Percentiles rank a stretch among this genome's conserved stretches.
Evolutionary conservation across 2,888 invertebrate genomes (phyloP).

Genomic region (Cacoxenus indagator): DNA sequence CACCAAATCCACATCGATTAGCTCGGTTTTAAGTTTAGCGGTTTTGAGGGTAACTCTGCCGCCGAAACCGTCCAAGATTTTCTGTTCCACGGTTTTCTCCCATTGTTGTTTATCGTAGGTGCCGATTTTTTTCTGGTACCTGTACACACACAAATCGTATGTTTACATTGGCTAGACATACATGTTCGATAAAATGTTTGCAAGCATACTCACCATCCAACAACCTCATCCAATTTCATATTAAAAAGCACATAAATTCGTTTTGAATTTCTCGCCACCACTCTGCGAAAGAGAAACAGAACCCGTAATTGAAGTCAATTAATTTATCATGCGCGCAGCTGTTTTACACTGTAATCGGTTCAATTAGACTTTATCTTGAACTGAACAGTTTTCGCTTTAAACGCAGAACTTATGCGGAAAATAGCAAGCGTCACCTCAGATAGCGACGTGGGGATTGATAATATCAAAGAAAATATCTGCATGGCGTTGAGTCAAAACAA

Average conservation of each 20-base stretch:
- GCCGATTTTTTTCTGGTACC: constrained; percentile 97
- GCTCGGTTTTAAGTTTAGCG: constrained; percentile 87
- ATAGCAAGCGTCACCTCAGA: too few relatives aligned
- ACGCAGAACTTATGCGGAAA: too few relatives aligned
- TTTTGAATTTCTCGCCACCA: constrained; percentile 41
- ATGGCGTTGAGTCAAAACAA: not conserved
- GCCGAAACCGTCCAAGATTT: constrained; percentile 84
- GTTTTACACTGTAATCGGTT: constrained; percentile 21
- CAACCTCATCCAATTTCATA: constrained; percentile 72
- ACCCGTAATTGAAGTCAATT: constrained; percentile 14
- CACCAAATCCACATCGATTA: constrained; percentile 96
- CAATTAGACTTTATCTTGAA: too few relatives aligned
- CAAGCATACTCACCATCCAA: constrained; percentile 66
- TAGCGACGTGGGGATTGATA: too few relatives aligned
- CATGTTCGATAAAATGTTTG: not conserved
- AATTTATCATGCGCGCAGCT: constrained; percentile 26
- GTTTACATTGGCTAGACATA: too few relatives aligned
- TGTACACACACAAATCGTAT: constrained; percentile 61
- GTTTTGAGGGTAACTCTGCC: constrained; percentile 85
- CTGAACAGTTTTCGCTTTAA: too few relatives aligned
- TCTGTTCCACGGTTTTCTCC: constrained; percentile 95
- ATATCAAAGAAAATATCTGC: too few relatives aligned
- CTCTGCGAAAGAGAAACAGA: constrained; percentile 31
- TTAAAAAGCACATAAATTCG: constrained; percentile 59
- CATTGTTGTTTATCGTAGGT: constrained; percentile 97